phyloP scores from a whole-genome alignment of 2,797 vertebrate genomes.

The Acridotheres tristis region DNA sequence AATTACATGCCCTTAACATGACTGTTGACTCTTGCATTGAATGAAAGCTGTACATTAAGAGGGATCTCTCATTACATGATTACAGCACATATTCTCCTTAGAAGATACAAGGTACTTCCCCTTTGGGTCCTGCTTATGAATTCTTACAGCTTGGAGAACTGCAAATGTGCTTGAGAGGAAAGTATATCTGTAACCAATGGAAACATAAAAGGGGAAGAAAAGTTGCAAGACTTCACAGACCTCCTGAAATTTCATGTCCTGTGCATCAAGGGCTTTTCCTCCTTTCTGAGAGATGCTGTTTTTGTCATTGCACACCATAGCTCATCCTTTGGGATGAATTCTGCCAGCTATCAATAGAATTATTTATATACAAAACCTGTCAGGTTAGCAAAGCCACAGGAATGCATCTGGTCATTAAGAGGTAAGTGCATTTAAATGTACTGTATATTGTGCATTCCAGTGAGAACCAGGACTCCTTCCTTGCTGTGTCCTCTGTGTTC shows the following conservation, averaged over 20 bases:
- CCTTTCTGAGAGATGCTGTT: neutral
- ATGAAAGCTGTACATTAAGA: neutral
- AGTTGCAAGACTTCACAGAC: neutral
- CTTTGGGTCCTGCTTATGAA: neutral
- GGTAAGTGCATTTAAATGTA: neutral
- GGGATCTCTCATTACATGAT: neutral
- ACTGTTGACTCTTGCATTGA: slow-evolving; percentile 8
- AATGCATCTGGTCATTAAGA: neutral
- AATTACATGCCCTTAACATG: neutral
- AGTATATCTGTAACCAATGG: slow-evolving; percentile 32
- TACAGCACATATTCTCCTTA: neutral
- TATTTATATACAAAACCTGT: neutral
- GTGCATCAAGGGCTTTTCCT: neutral
- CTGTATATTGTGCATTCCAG: neutral
- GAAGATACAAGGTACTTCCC: neutral
- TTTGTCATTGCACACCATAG: accelerated
- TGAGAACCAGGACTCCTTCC: neutral
- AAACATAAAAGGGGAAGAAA: slow-evolving; percentile 25
- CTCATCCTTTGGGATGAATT: neutral
- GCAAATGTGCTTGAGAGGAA: neutral
- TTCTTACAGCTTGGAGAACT: slow-evolving; percentile 22
- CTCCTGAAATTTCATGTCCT: neutral
- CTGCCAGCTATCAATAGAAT: neutral
- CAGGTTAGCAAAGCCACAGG: neutral
- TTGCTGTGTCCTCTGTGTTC: neutral